A percentile compares a stretch with the other conserved stretches of the same genome.
These are phyloP conservation scores for Gorsachius magnificus DNA, from an alignment of 2,797 vertebrate genomes.

Conservation along the genomic window DNA sequence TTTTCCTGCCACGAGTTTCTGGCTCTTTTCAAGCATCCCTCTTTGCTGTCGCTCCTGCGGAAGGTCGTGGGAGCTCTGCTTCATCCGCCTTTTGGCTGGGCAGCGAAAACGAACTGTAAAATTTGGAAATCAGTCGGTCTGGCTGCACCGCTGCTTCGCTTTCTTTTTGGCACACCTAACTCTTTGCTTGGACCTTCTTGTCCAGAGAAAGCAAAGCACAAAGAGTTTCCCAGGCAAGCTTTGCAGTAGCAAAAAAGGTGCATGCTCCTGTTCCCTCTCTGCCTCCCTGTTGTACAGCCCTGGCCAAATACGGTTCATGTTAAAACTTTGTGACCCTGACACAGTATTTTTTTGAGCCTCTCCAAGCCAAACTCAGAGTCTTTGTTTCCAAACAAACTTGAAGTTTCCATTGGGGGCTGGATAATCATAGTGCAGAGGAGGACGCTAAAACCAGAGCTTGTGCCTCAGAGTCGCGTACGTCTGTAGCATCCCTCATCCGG, in stretches of 20 bases:
- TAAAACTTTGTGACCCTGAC: constrained; percentile 15
- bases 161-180: neutral
- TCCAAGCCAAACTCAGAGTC: neutral
- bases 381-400: constrained; percentile 17
- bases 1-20: neutral
- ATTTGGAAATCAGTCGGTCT: neutral
- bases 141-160: neutral
- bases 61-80: neutral
- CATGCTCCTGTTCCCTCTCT: neutral
- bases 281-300: neutral
- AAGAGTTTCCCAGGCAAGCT: neutral
- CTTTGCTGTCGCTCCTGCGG: neutral
- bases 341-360: neutral
- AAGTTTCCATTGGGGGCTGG: constrained; percentile 26
- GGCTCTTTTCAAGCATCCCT: neutral
- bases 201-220: fast-evolving
- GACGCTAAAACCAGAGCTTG: constrained; percentile 9
- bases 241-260: neutral
- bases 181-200: neutral
- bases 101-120: neutral
- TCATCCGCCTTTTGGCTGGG: neutral
- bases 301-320: neutral
- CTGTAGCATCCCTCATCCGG: neutral
- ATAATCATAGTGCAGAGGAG: constrained; percentile 33
- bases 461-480: neutral